Base-by-base conservation (phyloP, 2,113 vertebrate genomes). In the Heterotis niloticus region DNA sequence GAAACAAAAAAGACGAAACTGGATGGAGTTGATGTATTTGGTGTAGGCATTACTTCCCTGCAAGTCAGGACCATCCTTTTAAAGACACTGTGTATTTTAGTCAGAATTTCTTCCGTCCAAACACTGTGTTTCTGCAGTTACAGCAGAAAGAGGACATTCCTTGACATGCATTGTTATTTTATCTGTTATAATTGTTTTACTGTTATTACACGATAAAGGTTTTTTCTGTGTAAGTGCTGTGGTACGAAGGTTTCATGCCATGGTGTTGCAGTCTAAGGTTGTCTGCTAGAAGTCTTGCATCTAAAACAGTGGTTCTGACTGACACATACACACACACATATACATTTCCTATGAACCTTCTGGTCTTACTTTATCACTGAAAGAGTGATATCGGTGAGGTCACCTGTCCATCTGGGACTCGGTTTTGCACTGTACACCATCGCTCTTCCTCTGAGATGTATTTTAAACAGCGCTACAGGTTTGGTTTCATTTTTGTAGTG, bases 81-180 rank as follows among this genome's bases (percentile, higher is more conserved):
- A 78, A 73, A 86, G 54, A 80, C 78, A 44, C 81, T 79, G 24
- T 62, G 74, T 82, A 76, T 82, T 83, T 81, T 89, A 81, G 81
- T 82, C 82, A 83, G 83, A 81, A 77, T 85, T 78, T 88, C 84
- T 44, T 69, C 67, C 81, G 77, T 87, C 84, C 88, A 81, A 80
- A 85, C 81, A 59, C 67, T 71, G 77, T 71, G 60, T 71, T 59
- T 68, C 24, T 78, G 62, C 77, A 59, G 34, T 12, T 70, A 52
- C 84, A 85, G 83, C 83, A 89, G 82, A 91, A 81, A 81, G 81
- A 83, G 72, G 80, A 74, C 81, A 75, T 86, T 87, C 80, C 81
- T 82, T 87, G 72, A 79, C 62, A 69, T 69, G 73, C 84, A 84
- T 87, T 89, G 87, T 84, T 78, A 65, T 83, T 82, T 82, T 80